Conservation (phyloP, 2,888 invertebrate genomes). For the Nephrotoma flavescens region DNA sequence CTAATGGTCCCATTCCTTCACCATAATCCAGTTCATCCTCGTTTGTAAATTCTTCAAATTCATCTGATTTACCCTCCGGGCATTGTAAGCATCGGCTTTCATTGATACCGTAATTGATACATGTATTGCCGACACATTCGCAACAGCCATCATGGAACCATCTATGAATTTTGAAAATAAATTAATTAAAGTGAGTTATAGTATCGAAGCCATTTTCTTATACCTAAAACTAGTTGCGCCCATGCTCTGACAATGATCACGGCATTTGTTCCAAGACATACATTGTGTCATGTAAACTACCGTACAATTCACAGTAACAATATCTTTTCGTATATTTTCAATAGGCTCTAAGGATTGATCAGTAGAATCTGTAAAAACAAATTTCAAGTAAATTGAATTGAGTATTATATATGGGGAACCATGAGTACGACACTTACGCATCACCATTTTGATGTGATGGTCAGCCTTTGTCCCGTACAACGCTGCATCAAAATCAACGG, state of each 20-base stretch:
- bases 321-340: conserved; percentile 31
- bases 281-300: conserved; percentile 84
- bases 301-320: conserved; percentile 72
- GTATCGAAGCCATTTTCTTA: neutral
- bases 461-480: conserved; percentile 48
- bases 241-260: conserved; percentile 47
- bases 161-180: conserved; percentile 35
- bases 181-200: neutral
- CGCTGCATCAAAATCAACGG: conserved; percentile 55
- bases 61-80: conserved; percentile 38
- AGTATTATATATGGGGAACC: conserved; percentile 9
- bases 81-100: conserved; percentile 61
- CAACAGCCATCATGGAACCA: conserved; percentile 95
- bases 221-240: conserved; percentile 29
- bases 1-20: conserved; percentile 38
- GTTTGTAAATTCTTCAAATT: conserved; percentile 38
- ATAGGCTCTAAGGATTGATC: conserved; percentile 44
- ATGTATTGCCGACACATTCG: conserved; percentile 79
- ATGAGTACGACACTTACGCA: conserved; percentile 41
- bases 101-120: conserved; percentile 79
- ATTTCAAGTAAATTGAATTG: neutral
- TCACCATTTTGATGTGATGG: conserved; percentile 52
- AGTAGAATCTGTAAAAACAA: conserved; percentile 39
- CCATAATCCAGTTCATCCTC: conserved; percentile 51
- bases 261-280: conserved; percentile 77